A percentile compares a stretch with the other conserved stretches of the same genome.
Conservation (phyloP, 2,797 vertebrate genomes). For the Oreonectes daqikongensis region DNA sequence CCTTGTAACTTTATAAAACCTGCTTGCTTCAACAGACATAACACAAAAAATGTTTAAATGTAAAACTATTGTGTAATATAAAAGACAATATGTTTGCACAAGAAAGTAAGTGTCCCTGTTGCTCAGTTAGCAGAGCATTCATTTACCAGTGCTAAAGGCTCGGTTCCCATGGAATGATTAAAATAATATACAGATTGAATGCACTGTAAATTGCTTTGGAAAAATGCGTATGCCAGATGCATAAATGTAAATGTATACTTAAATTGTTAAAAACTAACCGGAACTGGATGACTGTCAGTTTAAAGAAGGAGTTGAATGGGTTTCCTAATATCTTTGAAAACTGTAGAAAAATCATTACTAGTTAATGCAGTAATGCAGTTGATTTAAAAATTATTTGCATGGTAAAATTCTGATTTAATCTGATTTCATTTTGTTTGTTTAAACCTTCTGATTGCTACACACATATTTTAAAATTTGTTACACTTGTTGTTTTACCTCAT, state of each 20-base stretch:
- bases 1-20: neutral
- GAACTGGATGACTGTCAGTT: neutral
- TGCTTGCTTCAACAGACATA: neutral
- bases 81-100: neutral
- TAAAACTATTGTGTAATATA: neutral
- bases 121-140: too few relatives aligned
- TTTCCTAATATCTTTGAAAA: neutral
- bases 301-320: fast-evolving
- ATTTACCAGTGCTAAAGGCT: too few relatives aligned
- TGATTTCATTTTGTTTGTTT: too few relatives aligned
- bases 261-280: neutral
- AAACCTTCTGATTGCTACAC: too few relatives aligned
- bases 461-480: too few relatives aligned
- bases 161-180: too few relatives aligned
- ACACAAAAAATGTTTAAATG: neutral
- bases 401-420: too few relatives aligned
- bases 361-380: neutral
- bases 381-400: too few relatives aligned
- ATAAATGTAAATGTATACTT: neutral
- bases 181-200: too few relatives aligned
- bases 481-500: neutral
- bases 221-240: too few relatives aligned
- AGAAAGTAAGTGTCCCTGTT: too few relatives aligned
- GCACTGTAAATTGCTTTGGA: too few relatives aligned
- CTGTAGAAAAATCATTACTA: conserved; percentile 19